Evolutionary conservation across 1,140 invertebrate species (phyloP).

Genomic region (Drosophila sp.): DNA sequence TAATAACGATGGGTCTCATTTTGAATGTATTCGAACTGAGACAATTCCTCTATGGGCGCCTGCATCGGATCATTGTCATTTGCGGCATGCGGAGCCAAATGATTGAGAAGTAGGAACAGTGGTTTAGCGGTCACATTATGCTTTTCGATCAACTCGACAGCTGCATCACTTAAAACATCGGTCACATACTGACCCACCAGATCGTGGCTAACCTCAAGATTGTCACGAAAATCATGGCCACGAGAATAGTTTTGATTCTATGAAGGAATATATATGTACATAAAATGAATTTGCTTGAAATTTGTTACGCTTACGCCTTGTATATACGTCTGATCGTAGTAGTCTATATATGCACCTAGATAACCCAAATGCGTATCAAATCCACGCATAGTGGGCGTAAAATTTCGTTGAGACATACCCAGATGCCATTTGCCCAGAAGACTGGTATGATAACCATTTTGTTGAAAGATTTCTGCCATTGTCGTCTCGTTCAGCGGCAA

Average conservation of each 20-base stretch:
- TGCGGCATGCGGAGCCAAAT: conserved; percentile 91
- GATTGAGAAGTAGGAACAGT: conserved; percentile 91
- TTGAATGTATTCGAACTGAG: conserved; percentile 89
- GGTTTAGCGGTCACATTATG: conserved; percentile 83
- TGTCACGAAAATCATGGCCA: conserved; percentile 89
- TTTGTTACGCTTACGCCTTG: conserved; percentile 84
- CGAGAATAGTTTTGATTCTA: conserved; percentile 52
- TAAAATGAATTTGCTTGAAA: neutral
- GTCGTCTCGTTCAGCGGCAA: conserved; percentile 89
- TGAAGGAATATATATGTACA: neutral
- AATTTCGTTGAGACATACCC: conserved; percentile 88
- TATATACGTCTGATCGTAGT: conserved; percentile 88
- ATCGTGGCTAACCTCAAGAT: conserved; percentile 85
- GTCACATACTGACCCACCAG: conserved; percentile 89
- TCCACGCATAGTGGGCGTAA: conserved; percentile 90
- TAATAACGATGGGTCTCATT: conserved; percentile 89
- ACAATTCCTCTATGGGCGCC: conserved; percentile 89
- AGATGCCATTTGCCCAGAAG: conserved; percentile 96
- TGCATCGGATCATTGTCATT: conserved; percentile 88
- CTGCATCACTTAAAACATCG: conserved; percentile 89
- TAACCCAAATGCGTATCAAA: conserved; percentile 93
- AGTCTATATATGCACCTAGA: conserved; percentile 91
- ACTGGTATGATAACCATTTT: conserved; percentile 91
- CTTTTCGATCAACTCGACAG: conserved; percentile 86
- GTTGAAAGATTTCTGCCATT: conserved; percentile 90